Conservation (phyloP, 2,113 vertebrate species). For the Pedionomus torquatus region DNA sequence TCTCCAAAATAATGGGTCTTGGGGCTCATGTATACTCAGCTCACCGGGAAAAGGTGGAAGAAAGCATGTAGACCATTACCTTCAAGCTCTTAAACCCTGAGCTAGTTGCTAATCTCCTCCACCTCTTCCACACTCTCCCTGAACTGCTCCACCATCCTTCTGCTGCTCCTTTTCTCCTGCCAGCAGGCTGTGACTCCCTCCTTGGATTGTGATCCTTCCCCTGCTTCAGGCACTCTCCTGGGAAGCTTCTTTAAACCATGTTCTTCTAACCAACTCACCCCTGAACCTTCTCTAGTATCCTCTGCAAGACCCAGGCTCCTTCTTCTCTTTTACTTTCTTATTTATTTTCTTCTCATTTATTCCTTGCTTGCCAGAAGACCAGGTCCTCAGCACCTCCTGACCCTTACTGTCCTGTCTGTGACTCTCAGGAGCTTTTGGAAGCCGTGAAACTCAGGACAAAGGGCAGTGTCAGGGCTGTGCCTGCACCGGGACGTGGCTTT, state of each 20-base stretch:
- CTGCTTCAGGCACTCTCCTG: background rate
- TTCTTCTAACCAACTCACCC: background rate
- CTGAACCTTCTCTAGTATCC: background rate
- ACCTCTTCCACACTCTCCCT: background rate
- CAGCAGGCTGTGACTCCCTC: background rate
- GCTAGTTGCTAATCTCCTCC: background rate
- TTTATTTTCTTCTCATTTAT: background rate
- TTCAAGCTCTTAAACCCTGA: background rate
- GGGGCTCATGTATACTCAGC: background rate
- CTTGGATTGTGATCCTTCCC: background rate
- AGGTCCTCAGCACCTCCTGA: background rate
- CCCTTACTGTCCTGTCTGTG: background rate
- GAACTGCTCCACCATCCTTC: background rate
- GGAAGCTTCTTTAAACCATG: background rate
- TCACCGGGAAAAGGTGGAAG: constrained; percentile 25
- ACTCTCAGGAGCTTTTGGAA: background rate
- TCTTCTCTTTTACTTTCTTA: background rate
- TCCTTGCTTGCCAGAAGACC: background rate
- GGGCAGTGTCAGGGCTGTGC: background rate
- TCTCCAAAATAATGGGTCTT: background rate
- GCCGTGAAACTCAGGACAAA: background rate
- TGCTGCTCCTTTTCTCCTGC: background rate
- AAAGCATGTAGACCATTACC: background rate
- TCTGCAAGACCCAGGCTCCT: background rate
- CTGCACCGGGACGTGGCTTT: background rate